Percentiles rank a stretch among this genome's conserved stretches.
phyloP scores from a whole-genome alignment of 2,113 vertebrate genomes.

The Grammomys surdaster region DNA sequence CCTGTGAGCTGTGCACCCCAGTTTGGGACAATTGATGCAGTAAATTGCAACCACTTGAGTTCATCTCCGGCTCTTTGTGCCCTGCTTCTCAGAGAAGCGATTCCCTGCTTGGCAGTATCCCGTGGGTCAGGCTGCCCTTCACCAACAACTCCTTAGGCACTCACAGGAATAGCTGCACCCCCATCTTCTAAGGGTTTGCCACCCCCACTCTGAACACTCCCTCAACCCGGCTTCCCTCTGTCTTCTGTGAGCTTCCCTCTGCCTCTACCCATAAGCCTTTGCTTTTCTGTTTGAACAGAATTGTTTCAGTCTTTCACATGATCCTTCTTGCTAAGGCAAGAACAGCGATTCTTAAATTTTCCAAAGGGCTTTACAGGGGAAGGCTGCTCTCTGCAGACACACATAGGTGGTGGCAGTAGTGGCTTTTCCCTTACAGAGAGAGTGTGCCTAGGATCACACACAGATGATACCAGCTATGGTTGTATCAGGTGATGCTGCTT shows the following conservation, averaged over 20 bases:
- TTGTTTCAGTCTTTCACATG: not conserved
- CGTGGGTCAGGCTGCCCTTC: not conserved
- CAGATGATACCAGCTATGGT: not conserved
- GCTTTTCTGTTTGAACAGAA: conserved; percentile 46
- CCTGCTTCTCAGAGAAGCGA: not conserved
- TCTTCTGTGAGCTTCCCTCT: not conserved
- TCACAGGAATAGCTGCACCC: rapidly evolving
- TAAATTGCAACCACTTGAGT: not conserved
- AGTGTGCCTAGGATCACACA: not conserved
- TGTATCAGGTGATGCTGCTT: not conserved
- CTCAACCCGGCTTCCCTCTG: not conserved
- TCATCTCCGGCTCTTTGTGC: not conserved
- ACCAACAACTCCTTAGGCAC: not conserved
- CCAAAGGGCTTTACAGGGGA: not conserved
- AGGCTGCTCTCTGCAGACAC: not conserved
- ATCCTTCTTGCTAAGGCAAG: rapidly evolving
- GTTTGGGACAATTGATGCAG: not conserved
- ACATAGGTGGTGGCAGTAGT: not conserved
- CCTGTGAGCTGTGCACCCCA: not conserved
- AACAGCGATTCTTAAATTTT: not conserved
- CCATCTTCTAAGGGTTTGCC: not conserved
- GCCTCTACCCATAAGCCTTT: not conserved
- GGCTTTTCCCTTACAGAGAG: not conserved
- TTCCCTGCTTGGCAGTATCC: not conserved
- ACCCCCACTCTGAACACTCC: not conserved